Conservation (phyloP, 2,888 invertebrate genomes). For the Cephonodes hylas region DNA sequence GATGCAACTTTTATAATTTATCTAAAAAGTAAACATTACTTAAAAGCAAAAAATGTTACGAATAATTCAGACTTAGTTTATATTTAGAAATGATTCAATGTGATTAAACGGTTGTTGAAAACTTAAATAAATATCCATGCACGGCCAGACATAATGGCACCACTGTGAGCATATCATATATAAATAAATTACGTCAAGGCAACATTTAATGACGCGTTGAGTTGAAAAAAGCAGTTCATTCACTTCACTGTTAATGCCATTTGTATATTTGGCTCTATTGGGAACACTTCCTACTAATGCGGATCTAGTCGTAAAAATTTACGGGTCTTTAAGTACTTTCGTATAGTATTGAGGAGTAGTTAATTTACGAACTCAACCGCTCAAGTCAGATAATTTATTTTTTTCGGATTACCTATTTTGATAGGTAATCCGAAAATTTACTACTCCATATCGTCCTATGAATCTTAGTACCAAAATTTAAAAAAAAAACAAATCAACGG, state of each 20-base stretch:
- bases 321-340: background rate
- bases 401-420: no score
- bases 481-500: background rate
- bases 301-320: background rate
- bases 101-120: background rate
- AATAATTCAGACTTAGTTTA: no score
- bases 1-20: no score
- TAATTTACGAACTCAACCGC: no score
- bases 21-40: no score
- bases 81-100: no score
- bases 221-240: constrained; percentile 1
- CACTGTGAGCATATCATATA: background rate
- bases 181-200: background rate
- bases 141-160: constrained; percentile 3
- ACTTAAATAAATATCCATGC: background rate
- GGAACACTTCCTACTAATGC: constrained; percentile 1
- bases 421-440: no score
- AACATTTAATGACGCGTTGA: background rate
- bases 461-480: background rate
- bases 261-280: background rate
- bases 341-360: background rate
- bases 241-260: background rate
- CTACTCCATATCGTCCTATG: no score
- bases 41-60: no score
- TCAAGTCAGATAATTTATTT: no score